Percentiles rank a stretch among this genome's conserved stretches.
phyloP scores from a whole-genome alignment of 2,888 invertebrate genomes.

The Dolichopus griseipennis region DNA sequence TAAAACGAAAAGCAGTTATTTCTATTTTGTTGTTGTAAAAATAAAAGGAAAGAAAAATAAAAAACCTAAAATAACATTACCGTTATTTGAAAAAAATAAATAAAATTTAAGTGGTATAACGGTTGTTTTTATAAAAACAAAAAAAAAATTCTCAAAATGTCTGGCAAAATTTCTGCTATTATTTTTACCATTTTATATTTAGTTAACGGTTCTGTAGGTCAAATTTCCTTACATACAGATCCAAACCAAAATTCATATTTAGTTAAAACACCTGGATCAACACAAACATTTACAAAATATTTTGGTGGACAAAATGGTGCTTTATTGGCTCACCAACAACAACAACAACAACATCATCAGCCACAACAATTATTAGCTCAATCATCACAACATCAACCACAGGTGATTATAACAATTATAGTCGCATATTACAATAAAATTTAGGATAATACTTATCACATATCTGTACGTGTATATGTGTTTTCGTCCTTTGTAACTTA shows the following conservation, averaged over 20 bases:
- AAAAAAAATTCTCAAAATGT: too few relatives aligned
- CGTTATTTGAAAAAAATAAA: too few relatives aligned
- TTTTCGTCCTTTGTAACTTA: too few relatives aligned
- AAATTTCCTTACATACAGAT: constrained; percentile 39
- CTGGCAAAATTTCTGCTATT: too few relatives aligned
- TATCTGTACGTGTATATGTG: too few relatives aligned
- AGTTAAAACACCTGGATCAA: constrained; percentile 37
- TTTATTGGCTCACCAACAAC: constrained; percentile 23
- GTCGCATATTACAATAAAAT: too few relatives aligned
- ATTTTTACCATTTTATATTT: constrained; percentile 20
- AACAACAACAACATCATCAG: constrained; percentile 19
- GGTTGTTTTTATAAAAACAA: background rate
- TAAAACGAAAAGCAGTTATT: too few relatives aligned
- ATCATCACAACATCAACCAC: background rate
- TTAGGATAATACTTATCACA: too few relatives aligned
- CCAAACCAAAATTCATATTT: constrained; percentile 39
- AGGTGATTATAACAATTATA: background rate
- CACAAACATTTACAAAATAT: constrained; percentile 39
- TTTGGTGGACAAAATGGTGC: constrained; percentile 32
- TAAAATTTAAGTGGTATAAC: too few relatives aligned
- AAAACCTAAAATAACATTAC: too few relatives aligned
- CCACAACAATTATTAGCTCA: background rate
- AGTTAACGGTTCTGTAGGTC: constrained; percentile 26
- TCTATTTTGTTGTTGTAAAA: too few relatives aligned
- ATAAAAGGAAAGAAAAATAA: too few relatives aligned